Conservation (phyloP, 2,797 vertebrate species). For the Gouania willdenowi region DNA sequence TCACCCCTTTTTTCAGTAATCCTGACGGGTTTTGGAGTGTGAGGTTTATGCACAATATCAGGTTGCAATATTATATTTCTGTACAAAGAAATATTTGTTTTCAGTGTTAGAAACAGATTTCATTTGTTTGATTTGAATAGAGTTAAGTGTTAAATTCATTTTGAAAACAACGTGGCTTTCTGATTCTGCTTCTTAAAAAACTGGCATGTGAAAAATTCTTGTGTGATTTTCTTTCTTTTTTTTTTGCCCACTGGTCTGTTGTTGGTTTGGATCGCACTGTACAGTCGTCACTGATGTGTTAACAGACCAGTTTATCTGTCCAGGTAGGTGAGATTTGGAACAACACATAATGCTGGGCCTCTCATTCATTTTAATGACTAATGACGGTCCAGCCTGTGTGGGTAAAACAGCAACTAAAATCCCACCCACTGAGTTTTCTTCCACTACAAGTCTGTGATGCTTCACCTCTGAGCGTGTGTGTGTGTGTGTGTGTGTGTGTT, state of each 20-base stretch:
- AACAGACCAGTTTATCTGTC: constrained; percentile 27
- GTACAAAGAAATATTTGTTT: constrained; percentile 70
- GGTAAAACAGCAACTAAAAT: constrained; percentile 34
- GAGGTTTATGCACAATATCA: constrained; percentile 82
- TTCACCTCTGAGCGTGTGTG: constrained; percentile 43
- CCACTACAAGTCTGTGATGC: constrained; percentile 59
- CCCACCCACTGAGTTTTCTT: constrained; percentile 53
- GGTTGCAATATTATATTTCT: constrained; percentile 81
- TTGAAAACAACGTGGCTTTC: constrained; percentile 58
- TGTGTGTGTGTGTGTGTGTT: constrained; percentile 22
- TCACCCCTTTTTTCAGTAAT: constrained; percentile 53
- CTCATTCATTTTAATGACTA: constrained; percentile 52
- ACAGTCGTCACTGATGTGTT: constrained; percentile 48
- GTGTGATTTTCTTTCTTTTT: constrained; percentile 40
- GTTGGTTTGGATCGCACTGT: constrained; percentile 59
- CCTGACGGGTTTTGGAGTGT: constrained; percentile 60
- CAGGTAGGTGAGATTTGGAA: constrained; percentile 26
- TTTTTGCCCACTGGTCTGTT: constrained; percentile 25
- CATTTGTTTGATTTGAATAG: constrained; percentile 67
- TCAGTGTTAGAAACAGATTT: constrained; percentile 61
- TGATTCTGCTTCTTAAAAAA: constrained; percentile 60
- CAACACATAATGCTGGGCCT: constrained; percentile 34
- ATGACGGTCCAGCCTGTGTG: constrained; percentile 57
- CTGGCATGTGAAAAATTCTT: constrained; percentile 69
- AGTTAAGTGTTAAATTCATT: constrained; percentile 67